A percentile compares a stretch with the other conserved stretches of the same genome.
Conservation (phyloP, 2,797 vertebrate genomes). For the Anas capensis region DNA sequence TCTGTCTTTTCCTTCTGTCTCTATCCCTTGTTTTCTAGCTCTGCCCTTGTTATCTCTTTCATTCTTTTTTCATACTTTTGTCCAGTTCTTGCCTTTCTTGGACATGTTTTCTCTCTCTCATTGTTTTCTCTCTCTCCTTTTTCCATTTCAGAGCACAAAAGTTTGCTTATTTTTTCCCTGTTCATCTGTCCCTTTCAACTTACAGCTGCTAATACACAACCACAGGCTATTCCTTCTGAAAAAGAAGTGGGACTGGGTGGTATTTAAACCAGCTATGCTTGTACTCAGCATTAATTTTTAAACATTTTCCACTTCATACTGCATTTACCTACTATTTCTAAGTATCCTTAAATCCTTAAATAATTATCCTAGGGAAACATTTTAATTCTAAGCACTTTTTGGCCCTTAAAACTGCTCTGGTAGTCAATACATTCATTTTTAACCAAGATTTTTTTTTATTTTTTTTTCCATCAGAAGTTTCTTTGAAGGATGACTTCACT, state of each 20-base stretch:
- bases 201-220: background rate
- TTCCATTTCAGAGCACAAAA: background rate
- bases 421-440: background rate
- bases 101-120: background rate
- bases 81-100: background rate
- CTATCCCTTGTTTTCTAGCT: background rate
- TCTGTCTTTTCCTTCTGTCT: background rate
- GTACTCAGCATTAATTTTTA: constrained; percentile 50
- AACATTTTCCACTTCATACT: background rate
- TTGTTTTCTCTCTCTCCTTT: background rate
- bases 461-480: background rate
- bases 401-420: background rate
- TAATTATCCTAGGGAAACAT: background rate
- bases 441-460: background rate
- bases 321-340: background rate
- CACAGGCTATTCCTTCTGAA: constrained; percentile 26
- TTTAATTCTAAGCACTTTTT: constrained; percentile 35
- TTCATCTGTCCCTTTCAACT: background rate
- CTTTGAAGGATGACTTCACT: constrained; percentile 1
- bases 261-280: background rate
- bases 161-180: background rate
- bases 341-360: constrained; percentile 33
- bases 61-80: background rate
- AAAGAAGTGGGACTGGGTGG: background rate
- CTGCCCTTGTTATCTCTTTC: background rate